These are phyloP conservation scores for Enteromius anoplus DNA, from an alignment of 2,797 vertebrate species.

Conservation along the genomic window DNA sequence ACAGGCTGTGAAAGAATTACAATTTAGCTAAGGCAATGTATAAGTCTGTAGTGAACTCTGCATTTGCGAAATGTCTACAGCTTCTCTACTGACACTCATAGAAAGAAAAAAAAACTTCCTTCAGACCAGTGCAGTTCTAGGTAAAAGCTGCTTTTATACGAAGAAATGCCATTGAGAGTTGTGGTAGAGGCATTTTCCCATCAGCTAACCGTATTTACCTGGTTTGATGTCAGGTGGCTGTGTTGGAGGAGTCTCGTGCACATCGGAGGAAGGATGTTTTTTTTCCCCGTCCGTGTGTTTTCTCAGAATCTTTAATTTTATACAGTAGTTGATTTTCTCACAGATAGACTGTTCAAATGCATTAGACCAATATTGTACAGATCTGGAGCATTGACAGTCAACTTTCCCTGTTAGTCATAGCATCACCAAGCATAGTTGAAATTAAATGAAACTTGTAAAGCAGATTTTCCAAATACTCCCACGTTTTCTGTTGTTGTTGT, in stretches of 20 bases:
- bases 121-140: neutral
- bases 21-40: too few relatives aligned
- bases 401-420: neutral
- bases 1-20: neutral
- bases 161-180: slow-evolving; percentile 11
- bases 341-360: neutral
- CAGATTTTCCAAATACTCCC: neutral
- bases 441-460: neutral
- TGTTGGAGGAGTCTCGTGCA: neutral
- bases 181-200: slow-evolving; percentile 3
- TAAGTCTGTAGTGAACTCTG: neutral
- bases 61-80: neutral
- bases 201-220: slow-evolving; percentile 3
- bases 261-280: neutral
- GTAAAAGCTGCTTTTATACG: neutral
- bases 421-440: neutral
- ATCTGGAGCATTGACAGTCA: neutral
- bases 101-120: neutral
- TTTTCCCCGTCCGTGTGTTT: neutral
- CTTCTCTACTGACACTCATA: neutral
- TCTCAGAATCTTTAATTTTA: neutral
- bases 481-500: neutral
- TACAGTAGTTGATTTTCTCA: neutral
- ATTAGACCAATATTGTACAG: neutral
- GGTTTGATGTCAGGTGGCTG: slow-evolving; percentile 8